Base-by-base conservation (phyloP, 2,797 vertebrate genomes). In the Eulemur coronatus region DNA sequence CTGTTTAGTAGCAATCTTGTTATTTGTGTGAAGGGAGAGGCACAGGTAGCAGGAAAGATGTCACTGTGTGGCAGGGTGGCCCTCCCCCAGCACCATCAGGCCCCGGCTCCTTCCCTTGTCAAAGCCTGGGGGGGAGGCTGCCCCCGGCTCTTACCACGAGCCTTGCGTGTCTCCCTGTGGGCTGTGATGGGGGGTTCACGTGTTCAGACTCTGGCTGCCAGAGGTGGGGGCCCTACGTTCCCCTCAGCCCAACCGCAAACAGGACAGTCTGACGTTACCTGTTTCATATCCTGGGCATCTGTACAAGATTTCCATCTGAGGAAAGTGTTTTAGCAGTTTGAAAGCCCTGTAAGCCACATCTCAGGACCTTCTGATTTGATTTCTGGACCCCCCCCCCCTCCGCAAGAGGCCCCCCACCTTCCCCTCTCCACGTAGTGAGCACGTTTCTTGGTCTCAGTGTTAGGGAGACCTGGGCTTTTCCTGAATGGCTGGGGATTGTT, bases 321-420 rank as follows among this genome's bases (percentile, higher is more conserved):
- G 24, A 85, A 46, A 78, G 35, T 14, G 4, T 48, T 35, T 50
- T 28, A 1, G 3, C 41, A 46, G 52, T 50, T 73, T 38, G 24
- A 22, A 82, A 78, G 78, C n/a, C 61, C 75, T 46, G 80, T 73
- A 57, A 72, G 55, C 69, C 73, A 30, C 3, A 24, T 50, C n/a
- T 61, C 79, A 33, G 50, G 26, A 38, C 33, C 72, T 80, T 33
- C 7, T 17, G 1, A 20, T 30, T 33, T 78, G 89, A 22, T 73
- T 90, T 80, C 72, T 18, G 20, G 52, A 28, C 17, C 0, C 3
- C 4, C 43, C 14, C 22, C 30, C 43, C 14, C 22, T 30, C 0
- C 4, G 38, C 48, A 33, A 1, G 6, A 38, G 26, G 17, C 26
- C 1, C 1, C 26, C 5, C 0, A 3, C 52, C 65, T 46, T 33